These are phyloP conservation scores for Nymphalis urticae DNA, from an alignment of 2,888 invertebrate genomes.

Conservation along the genomic window DNA sequence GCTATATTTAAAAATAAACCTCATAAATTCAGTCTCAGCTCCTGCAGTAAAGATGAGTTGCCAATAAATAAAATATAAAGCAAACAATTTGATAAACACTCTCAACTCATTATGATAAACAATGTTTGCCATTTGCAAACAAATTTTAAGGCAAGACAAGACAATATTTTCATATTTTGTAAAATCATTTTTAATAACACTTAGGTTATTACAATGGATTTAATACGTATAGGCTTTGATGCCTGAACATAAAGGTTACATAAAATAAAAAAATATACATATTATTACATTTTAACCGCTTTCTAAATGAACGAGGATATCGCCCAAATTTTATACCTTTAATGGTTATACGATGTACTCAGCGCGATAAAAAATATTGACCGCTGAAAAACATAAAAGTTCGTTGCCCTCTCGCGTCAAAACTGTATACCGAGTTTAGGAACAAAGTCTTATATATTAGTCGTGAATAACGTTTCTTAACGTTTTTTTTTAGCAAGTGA, in stretches of 20 bases:
- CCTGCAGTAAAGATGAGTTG: background rate
- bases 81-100: slow-evolving; percentile 3
- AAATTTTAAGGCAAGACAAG: background rate
- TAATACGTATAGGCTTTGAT: too few relatives aligned
- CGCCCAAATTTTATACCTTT: background rate
- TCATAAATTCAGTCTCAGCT: background rate
- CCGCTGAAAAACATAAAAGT: slow-evolving; percentile 4
- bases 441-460: background rate
- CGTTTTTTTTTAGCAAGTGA: background rate
- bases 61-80: background rate
- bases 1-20: background rate
- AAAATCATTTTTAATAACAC: too few relatives aligned
- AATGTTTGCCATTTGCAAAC: background rate
- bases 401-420: background rate
- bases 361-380: background rate
- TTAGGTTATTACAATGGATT: too few relatives aligned
- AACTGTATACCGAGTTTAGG: background rate
- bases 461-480: background rate
- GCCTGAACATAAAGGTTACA: too few relatives aligned
- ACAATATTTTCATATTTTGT: background rate
- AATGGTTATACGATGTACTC: background rate
- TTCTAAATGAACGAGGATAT: too few relatives aligned
- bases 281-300: too few relatives aligned
- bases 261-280: too few relatives aligned
- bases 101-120: slow-evolving; percentile 8